Conservation (phyloP, 2,888 invertebrate genomes). For the Agrotis segetum region DNA sequence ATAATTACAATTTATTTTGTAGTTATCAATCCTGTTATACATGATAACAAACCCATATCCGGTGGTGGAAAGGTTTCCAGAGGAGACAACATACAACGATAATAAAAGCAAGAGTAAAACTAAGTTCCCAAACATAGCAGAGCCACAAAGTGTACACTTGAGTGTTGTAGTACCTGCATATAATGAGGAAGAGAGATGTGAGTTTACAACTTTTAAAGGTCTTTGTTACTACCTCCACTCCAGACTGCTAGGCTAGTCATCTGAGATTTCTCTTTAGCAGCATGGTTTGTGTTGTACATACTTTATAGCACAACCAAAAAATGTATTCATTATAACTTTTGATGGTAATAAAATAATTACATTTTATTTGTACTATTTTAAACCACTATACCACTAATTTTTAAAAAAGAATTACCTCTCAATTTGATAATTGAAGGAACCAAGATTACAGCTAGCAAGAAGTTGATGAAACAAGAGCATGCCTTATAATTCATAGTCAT, state of each 20-base stretch:
- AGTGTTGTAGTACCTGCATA: slow-evolving; percentile 99
- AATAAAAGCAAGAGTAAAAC: slow-evolving; percentile 82
- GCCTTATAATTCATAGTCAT: neutral
- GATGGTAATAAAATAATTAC: neutral
- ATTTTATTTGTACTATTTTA: neutral
- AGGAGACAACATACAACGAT: slow-evolving; percentile 95
- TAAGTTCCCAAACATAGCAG: slow-evolving; percentile 94
- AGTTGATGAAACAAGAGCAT: slow-evolving; percentile 1
- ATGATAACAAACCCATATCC: slow-evolving; percentile 93
- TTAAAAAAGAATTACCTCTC: no score
- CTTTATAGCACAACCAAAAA: slow-evolving; percentile 3
- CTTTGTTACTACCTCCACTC: neutral
- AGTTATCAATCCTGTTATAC: slow-evolving; percentile 92
- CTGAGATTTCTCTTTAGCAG: neutral
- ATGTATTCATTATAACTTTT: neutral
- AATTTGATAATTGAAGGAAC: no score
- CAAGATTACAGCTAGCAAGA: neutral
- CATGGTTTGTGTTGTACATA: neutral
- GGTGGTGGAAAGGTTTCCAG: slow-evolving; percentile 92
- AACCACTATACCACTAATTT: no score
- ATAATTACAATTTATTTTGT: slow-evolving; percentile 68
- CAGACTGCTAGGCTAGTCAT: neutral
- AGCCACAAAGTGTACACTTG: slow-evolving; percentile 93
- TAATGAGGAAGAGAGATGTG: slow-evolving; percentile 98
- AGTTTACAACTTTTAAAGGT: slow-evolving; percentile 72